These are phyloP conservation scores for Notodonta ziczac DNA, from an alignment of 2,888 invertebrate genomes.

Conservation along the genomic window DNA sequence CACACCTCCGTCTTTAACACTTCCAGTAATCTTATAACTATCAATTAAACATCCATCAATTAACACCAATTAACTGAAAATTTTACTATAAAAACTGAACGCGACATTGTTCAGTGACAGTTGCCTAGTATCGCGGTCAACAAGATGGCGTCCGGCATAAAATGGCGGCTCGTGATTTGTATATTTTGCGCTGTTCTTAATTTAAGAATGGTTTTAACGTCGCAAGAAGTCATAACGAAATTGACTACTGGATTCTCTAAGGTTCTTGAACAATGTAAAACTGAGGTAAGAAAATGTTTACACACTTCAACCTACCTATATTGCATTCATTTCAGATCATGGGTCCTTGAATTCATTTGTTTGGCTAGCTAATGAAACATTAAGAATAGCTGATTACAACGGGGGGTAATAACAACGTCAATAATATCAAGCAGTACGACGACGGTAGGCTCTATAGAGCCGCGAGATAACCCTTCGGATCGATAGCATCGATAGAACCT, in stretches of 20 bases:
- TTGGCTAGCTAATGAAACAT: too few species aligned
- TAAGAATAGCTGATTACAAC: too few species aligned
- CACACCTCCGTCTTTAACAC: neutral
- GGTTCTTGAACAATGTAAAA: slow-evolving; percentile 60
- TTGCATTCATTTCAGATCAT: too few species aligned
- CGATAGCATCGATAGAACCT: too few species aligned
- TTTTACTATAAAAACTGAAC: neutral
- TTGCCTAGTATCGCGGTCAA: neutral
- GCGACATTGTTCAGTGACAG: neutral
- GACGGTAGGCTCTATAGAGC: too few species aligned
- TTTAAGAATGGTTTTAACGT: slow-evolving; percentile 26
- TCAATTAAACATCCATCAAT: slow-evolving; percentile 1
- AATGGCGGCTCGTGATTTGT: slow-evolving; percentile 43
- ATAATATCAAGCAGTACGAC: too few species aligned
- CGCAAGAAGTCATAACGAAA: slow-evolving; percentile 65
- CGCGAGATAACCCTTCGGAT: too few species aligned
- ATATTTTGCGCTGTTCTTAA: slow-evolving; percentile 16
- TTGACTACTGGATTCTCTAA: slow-evolving; percentile 58
- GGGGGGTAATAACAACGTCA: too few species aligned
- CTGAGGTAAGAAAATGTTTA: slow-evolving; percentile 54
- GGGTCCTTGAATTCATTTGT: too few species aligned
- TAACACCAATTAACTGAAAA: neutral
- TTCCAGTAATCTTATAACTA: neutral
- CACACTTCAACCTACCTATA: neutral
- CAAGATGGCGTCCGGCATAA: slow-evolving; percentile 33